Evolutionary conservation across 1,140 invertebrate genomes (phyloP).

Genomic region (Phthorimaea operculella): DNA sequence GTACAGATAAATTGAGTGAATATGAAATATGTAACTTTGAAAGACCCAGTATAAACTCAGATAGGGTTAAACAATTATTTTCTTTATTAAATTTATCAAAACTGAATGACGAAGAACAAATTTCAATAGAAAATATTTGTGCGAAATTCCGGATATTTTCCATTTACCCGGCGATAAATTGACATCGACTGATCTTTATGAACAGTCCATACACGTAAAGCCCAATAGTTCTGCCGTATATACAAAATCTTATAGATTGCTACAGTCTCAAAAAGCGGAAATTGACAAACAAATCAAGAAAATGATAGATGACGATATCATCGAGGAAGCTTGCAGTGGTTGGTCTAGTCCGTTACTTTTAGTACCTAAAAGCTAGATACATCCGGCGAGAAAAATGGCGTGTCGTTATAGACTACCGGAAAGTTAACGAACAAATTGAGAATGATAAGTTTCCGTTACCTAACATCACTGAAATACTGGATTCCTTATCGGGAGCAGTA

Average conservation of each 20-base stretch:
- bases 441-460: constrained; percentile 5
- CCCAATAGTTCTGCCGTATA: not conserved
- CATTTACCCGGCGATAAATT: constrained; percentile 2
- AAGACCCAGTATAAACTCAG: not conserved
- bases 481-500: constrained; percentile 31
- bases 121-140: constrained; percentile 2
- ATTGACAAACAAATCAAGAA: not conserved
- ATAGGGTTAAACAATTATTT: constrained; percentile 5
- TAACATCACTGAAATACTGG: constrained; percentile 9
- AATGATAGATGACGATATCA: constrained; percentile 2
- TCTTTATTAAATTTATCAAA: not conserved
- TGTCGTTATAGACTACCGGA: constrained; percentile 3
- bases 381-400: not conserved
- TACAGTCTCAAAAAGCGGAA: constrained; percentile 1
- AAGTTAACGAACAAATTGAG: constrained; percentile 2
- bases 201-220: not conserved
- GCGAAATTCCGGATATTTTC: constrained; percentile 3
- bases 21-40: not conserved
- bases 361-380: constrained; percentile 3
- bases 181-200: not conserved
- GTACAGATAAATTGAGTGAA: not conserved
- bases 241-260: not conserved
- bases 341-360: constrained; percentile 3
- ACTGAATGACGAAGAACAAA: constrained; percentile 3
- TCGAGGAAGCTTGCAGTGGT: not conserved